Evolutionary conservation across 2,113 vertebrate genomes (phyloP).

Genomic region (Shinisaurus crocodilurus): DNA sequence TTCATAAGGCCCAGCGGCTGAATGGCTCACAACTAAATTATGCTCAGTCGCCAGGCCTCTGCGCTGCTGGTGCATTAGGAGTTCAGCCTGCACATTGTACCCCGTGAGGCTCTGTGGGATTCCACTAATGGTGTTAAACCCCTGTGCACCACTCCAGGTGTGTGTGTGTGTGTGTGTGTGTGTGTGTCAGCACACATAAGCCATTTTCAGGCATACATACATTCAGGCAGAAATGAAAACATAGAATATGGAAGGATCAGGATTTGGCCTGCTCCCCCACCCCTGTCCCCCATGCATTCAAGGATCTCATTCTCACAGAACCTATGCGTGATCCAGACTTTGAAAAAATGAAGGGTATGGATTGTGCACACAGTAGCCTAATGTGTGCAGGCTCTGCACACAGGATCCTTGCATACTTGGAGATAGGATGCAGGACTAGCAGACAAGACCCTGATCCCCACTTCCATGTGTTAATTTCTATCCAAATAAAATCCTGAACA

Average conservation of each 20-base stretch:
- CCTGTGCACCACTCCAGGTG: background rate
- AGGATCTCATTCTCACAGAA: too few relatives aligned
- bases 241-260: background rate
- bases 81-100: background rate
- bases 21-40: background rate
- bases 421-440: background rate
- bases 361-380: background rate
- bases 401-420: background rate
- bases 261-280: background rate
- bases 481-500: background rate
- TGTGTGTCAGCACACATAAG: background rate
- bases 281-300: background rate
- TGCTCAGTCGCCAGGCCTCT: background rate
- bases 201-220: background rate
- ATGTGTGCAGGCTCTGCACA: background rate
- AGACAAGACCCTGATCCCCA: background rate
- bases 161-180: too few relatives aligned
- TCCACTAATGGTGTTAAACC: background rate
- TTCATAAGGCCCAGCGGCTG: background rate
- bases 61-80: background rate
- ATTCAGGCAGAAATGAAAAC: background rate
- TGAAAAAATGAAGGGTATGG: background rate
- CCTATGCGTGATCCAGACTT: background rate
- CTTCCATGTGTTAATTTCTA: background rate
- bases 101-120: background rate